Evolutionary conservation across 2,113 vertebrate species (phyloP).

Genomic region (Cinclus cinclus): DNA sequence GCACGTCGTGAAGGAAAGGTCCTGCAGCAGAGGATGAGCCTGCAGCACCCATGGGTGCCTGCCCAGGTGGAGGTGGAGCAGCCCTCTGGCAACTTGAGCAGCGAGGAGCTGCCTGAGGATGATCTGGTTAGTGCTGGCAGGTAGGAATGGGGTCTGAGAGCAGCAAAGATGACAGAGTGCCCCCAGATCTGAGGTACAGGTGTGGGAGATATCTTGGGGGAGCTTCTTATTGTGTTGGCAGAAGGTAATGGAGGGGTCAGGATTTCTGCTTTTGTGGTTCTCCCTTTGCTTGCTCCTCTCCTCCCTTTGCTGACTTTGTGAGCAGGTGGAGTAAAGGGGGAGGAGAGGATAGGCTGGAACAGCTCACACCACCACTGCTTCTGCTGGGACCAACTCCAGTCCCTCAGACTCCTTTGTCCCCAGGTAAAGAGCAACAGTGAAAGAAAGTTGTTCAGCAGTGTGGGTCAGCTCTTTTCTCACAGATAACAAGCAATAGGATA

Average conservation of each 20-base stretch:
- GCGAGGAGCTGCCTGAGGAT: neutral
- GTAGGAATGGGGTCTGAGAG: neutral
- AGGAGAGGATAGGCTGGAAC: neutral
- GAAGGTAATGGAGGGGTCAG: neutral
- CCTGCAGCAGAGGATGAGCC: neutral
- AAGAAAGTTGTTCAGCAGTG: neutral
- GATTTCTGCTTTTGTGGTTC: neutral
- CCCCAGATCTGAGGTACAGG: rapidly evolving
- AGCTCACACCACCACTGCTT: neutral
- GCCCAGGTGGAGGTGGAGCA: neutral
- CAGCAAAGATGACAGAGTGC: neutral
- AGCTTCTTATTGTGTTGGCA: neutral
- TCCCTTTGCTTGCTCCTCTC: neutral
- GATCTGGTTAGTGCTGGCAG: slow-evolving; percentile 44
- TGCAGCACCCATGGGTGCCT: slow-evolving; percentile 38
- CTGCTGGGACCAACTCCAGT: neutral
- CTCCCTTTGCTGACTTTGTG: neutral
- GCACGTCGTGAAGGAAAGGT: neutral
- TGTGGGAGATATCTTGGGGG: neutral
- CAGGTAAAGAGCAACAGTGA: neutral
- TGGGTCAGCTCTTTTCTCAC: neutral
- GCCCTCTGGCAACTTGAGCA: neutral
- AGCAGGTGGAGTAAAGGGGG: neutral
- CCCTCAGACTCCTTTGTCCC: neutral
- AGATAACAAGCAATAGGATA: neutral